Evolutionary conservation across 2,888 invertebrate species (phyloP).

Genomic region (Eupithecia centaureata): DNA sequence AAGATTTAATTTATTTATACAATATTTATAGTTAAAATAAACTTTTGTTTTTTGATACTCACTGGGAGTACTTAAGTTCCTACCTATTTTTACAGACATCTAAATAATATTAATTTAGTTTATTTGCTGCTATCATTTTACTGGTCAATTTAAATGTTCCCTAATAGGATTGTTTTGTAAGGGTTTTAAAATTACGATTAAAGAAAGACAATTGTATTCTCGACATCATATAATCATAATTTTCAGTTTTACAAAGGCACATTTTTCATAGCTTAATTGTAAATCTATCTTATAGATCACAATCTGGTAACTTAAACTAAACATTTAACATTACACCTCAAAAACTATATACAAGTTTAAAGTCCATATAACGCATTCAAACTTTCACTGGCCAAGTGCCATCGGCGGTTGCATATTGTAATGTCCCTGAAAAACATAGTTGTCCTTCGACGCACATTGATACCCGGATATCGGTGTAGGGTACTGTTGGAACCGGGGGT

Average conservation of each 20-base stretch:
- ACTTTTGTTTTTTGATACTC: not conserved
- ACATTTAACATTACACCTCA: conserved; percentile 32
- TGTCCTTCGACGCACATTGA: conserved; percentile 78
- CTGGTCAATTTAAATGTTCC: not conserved
- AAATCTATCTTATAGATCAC: conserved; percentile 54
- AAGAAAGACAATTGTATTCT: conserved; percentile 3
- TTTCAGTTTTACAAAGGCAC: conserved; percentile 41
- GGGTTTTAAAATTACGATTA: not conserved
- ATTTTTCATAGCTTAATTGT: conserved; percentile 36
- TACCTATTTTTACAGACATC: not conserved
- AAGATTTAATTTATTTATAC: too few relatives aligned
- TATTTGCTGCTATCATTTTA: not conserved
- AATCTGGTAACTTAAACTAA: conserved; percentile 65
- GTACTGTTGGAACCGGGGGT: conserved; percentile 76
- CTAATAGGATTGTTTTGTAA: not conserved
- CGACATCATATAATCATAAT: conserved; percentile 28
- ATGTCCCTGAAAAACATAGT: conserved; percentile 81
- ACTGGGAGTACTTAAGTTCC: not conserved
- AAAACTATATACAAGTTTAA: conserved; percentile 20
- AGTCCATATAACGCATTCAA: conserved; percentile 14
- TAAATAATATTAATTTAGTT: not conserved
- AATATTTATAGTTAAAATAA: too few relatives aligned
- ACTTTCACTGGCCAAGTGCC: conserved; percentile 73
- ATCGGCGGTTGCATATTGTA: conserved; percentile 77
- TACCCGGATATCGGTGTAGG: conserved; percentile 66